Base-by-base conservation (phyloP, 2,797 vertebrate species). In the Pelochelys cantorii region DNA sequence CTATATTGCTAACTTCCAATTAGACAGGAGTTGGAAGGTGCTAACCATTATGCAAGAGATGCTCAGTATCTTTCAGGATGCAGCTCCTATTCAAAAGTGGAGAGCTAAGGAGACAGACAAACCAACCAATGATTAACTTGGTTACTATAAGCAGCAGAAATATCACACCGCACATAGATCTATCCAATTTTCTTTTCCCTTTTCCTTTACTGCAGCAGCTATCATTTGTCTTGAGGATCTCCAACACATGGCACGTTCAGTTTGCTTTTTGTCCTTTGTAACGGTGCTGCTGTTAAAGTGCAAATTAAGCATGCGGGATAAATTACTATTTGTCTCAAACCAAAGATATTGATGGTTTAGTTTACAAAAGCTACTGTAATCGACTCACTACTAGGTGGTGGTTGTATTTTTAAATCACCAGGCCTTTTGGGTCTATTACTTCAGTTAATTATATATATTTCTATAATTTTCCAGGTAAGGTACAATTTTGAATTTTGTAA, bases 401-500 rank as follows among this genome's bases (percentile, higher is more conserved):
- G n/a, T 78, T 86, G 59, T 29, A 68, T 34, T 37, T 96, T 88
- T 85, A 65, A 92, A 87, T 90, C 78, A 84, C 17, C 27, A 31
- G 74, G 31, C 74, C 83, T 86, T 84, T 42, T 65, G 37, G 57
- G 80, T 84, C 75, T 79, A 94, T 87, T 89, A 80, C 59, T 93
- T n/a, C 48, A 80, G 78, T 95, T 91, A 84, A 65, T 88, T 90
- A 68, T 71, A 94, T 94, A 95, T 48, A 48, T 48, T 48, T 48
- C 7, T 48, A 94, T 90, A 94, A 90, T 94, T 97, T 97, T 90
- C 81, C 75, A 93, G 65, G 86, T 83, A 95, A 95, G 12, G 4
- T 71, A 85, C 57, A 54, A 79, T 86, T 85, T 74, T 87, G 74
- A 88, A 88, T 37, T 88, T 84, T 81, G 92, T 82, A 4, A 15